Evolutionary conservation across 2,888 invertebrate genomes (phyloP).

Genomic region (Meliscaeva auricollis): DNA sequence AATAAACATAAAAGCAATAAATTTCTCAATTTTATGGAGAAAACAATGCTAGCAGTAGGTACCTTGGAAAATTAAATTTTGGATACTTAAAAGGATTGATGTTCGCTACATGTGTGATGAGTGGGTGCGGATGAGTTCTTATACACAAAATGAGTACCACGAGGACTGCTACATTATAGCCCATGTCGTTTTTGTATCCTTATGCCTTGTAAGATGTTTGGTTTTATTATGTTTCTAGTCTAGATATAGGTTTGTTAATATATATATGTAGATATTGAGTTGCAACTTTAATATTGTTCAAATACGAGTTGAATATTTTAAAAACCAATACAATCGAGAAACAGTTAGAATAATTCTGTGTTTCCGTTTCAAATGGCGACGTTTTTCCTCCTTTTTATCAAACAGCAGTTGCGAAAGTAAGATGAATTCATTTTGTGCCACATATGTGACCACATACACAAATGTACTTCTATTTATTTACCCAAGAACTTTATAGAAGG

Average conservation of each 20-base stretch:
- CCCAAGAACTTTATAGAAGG: too few species aligned
- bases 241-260: not conserved
- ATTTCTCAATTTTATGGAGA: not conserved
- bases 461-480: too few species aligned
- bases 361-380: too few species aligned
- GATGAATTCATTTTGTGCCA: too few species aligned
- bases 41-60: not conserved
- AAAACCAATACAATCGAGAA: too few species aligned
- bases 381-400: too few species aligned
- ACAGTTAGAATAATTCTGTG: too few species aligned
- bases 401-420: too few species aligned
- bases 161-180: slow-evolving; percentile 48
- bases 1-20: slow-evolving; percentile 5
- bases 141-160: slow-evolving; percentile 42
- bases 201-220: not conserved
- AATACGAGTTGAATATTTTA: too few species aligned
- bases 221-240: not conserved
- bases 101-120: slow-evolving; percentile 54
- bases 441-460: too few species aligned
- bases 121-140: not conserved
- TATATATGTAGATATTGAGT: too few species aligned
- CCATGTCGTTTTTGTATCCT: not conserved
- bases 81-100: slow-evolving; percentile 71
- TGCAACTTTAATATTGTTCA: too few species aligned
- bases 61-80: slow-evolving; percentile 29